Percentiles rank a stretch among this genome's conserved stretches.
These are phyloP conservation scores for Microctenopoma stevenorrisi DNA, from an alignment of 2,797 vertebrate species.

Conservation along the genomic window DNA sequence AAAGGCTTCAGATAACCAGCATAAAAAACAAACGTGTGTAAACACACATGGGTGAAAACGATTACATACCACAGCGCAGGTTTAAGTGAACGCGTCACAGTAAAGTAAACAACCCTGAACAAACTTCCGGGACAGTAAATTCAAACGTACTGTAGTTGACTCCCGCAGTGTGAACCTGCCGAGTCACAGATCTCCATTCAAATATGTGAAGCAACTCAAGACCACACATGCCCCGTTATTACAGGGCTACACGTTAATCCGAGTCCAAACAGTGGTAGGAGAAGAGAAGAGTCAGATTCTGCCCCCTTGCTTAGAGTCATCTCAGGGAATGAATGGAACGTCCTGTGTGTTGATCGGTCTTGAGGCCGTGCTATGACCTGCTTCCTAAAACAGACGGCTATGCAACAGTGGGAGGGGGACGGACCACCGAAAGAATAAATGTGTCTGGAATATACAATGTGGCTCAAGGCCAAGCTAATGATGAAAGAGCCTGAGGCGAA, in stretches of 20 bases:
- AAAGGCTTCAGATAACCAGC: slow-evolving; percentile 2
- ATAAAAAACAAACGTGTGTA: slow-evolving; percentile 18
- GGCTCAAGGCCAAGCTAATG: slow-evolving; percentile 10
- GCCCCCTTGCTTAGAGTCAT: background rate
- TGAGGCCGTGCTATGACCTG: slow-evolving; percentile 50
- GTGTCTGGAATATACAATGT: background rate
- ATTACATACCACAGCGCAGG: background rate
- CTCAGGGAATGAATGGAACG: slow-evolving; percentile 26
- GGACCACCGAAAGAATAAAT: background rate
- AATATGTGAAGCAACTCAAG: background rate
- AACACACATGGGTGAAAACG: slow-evolving; percentile 13
- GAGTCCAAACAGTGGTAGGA: background rate
- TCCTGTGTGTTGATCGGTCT: slow-evolving; percentile 31
- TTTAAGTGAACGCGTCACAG: slow-evolving; percentile 21
- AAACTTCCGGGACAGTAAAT: slow-evolving; percentile 28
- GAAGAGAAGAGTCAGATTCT: background rate
- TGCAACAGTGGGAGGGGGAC: slow-evolving; percentile 23
- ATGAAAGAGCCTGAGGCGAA: slow-evolving; percentile 32
- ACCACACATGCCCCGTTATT: background rate
- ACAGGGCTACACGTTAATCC: background rate
- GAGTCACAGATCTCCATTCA: background rate
- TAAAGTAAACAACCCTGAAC: slow-evolving; percentile 28
- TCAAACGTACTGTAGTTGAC: slow-evolving; percentile 16
- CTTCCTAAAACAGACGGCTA: slow-evolving; percentile 49
- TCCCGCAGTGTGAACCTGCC: slow-evolving; percentile 13